phyloP scores from a whole-genome alignment of 2,113 vertebrate species.

The Gavia stellata region DNA sequence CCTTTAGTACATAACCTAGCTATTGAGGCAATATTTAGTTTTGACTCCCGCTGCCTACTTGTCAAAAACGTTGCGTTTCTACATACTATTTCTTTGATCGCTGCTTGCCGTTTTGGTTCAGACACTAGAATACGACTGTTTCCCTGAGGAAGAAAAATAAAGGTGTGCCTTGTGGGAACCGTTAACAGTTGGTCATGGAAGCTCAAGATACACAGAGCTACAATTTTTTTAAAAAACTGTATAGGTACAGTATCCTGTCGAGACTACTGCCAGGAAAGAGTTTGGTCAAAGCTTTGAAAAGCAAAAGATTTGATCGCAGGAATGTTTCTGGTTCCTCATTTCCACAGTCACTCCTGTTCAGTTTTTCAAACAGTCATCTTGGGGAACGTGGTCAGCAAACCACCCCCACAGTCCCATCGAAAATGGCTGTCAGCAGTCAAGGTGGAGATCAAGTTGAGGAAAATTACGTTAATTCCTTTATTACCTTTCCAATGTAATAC shows the following conservation, averaged over 20 bases:
- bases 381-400: neutral
- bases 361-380: neutral
- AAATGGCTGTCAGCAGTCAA: fast-evolving
- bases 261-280: neutral
- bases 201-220: neutral
- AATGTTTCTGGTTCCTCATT: neutral
- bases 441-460: neutral
- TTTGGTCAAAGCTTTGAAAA: neutral
- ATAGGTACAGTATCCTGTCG: fast-evolving
- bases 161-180: neutral
- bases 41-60: neutral
- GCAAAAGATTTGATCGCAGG: neutral
- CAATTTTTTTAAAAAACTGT: neutral
- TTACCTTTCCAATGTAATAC: neutral
- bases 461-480: neutral
- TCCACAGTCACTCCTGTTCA: neutral
- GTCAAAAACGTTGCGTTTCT: neutral
- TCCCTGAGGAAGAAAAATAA: neutral
- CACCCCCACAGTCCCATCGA: fast-evolving
- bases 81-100: fast-evolving
- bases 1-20: neutral
- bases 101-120: neutral
- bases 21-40: neutral
- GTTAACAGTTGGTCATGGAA: fast-evolving
- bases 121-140: fast-evolving